Evolutionary conservation across 2,888 invertebrate genomes (phyloP).

Genomic region (Ochropacha duplaris): DNA sequence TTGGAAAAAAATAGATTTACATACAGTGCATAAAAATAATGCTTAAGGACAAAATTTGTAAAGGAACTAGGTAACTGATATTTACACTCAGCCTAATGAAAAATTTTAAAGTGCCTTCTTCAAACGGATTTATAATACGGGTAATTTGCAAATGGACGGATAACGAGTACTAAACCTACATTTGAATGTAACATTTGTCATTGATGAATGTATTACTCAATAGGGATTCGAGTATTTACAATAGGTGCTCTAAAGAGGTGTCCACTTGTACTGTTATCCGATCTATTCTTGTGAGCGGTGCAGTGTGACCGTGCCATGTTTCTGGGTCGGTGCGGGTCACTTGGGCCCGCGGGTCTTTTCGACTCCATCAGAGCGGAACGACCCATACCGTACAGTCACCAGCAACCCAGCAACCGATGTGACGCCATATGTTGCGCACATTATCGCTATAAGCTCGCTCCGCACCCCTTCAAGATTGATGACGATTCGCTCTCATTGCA

Average conservation of each 20-base stretch:
- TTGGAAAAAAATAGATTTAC: no score
- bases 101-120: constrained; percentile 2
- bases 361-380: constrained; percentile 64
- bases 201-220: constrained; percentile 34
- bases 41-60: no score
- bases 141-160: constrained; percentile 57
- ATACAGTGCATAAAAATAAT: no score
- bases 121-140: constrained; percentile 49
- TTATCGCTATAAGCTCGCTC: constrained; percentile 56
- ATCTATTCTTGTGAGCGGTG: constrained; percentile 50
- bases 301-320: constrained; percentile 28
- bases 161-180: constrained; percentile 29
- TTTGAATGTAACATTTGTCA: constrained; percentile 51
- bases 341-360: constrained; percentile 51
- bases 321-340: constrained; percentile 69
- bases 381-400: constrained; percentile 20
- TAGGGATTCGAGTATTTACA: constrained; percentile 35
- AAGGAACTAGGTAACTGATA: no score
- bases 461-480: constrained; percentile 78
- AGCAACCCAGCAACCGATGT: constrained; percentile 24
- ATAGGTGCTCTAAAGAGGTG: constrained; percentile 45
- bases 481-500: constrained; percentile 62
- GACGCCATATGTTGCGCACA: constrained; percentile 78
- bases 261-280: constrained; percentile 63
- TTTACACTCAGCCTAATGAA: no score